Evolutionary conservation across 2,797 vertebrate species (phyloP).

Genomic region (Discoglossus pictus): DNA sequence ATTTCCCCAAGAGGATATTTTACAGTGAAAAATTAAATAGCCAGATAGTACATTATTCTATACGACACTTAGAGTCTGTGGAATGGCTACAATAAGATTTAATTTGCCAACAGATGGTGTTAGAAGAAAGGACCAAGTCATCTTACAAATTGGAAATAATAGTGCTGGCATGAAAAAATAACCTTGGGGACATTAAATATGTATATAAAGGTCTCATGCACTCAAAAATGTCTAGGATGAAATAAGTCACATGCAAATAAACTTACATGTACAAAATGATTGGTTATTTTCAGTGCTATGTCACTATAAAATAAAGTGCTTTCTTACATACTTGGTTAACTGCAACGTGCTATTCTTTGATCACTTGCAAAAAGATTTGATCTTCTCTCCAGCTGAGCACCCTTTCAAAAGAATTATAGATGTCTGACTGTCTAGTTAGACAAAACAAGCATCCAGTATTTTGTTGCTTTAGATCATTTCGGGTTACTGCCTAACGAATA

Average conservation of each 20-base stretch:
- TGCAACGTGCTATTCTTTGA: constrained; percentile 32
- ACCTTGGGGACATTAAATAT: constrained; percentile 32
- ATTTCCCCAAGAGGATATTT: neutral
- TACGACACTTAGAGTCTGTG: constrained; percentile 4
- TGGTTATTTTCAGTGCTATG: constrained; percentile 7
- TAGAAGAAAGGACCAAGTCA: constrained; percentile 24
- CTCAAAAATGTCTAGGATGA: neutral
- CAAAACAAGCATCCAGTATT: constrained; percentile 20
- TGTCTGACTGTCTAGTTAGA: constrained; percentile 20
- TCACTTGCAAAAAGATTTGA: constrained; percentile 44
- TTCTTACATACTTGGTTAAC: constrained; percentile 29
- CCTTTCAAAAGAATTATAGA: constrained; percentile 34
- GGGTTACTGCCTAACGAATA: neutral
- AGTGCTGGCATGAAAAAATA: constrained; percentile 14
- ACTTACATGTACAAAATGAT: neutral
- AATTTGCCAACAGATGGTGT: constrained; percentile 42
- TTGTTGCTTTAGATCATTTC: constrained; percentile 10
- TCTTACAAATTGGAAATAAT: constrained; percentile 34
- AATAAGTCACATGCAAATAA: constrained; percentile 4
- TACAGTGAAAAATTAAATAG: constrained; percentile 2
- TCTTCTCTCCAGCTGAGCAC: constrained; percentile 34
- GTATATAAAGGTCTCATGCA: neutral
- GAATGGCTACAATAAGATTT: constrained; percentile 21
- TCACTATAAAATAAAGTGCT: constrained; percentile 13
- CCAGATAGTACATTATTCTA: constrained; percentile 6